phyloP scores from a whole-genome alignment of 2,797 vertebrate genomes.

The Helicolenus hilgendorfi region DNA sequence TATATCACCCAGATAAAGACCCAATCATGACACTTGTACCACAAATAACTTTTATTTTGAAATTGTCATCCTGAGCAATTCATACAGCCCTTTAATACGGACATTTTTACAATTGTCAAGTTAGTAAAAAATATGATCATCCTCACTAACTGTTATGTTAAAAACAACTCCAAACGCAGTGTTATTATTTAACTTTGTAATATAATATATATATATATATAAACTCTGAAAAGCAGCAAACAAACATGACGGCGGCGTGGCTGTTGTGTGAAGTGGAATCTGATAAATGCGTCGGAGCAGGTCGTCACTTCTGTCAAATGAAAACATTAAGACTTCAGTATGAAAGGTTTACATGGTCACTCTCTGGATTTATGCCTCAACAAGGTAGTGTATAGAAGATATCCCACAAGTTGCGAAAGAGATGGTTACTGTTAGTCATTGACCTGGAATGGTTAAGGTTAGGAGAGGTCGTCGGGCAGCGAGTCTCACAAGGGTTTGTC shows the following conservation, averaged over 20 bases:
- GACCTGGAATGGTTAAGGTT: too few species aligned
- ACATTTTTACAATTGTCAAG: slow-evolving; percentile 1
- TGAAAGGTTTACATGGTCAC: not conserved
- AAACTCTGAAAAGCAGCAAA: slow-evolving; percentile 3
- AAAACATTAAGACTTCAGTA: not conserved
- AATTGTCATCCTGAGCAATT: slow-evolving; percentile 49
- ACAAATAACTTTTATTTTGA: slow-evolving; percentile 72
- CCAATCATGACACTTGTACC: slow-evolving; percentile 2
- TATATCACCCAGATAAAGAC: not conserved
- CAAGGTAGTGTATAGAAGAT: not conserved
- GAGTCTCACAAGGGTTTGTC: too few species aligned
- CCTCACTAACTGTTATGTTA: not conserved
- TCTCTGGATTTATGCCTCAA: not conserved
- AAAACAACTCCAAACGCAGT: slow-evolving; percentile 1
- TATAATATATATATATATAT: not conserved
- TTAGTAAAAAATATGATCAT: slow-evolving; percentile 46
- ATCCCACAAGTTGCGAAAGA: too few species aligned
- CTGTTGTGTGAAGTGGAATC: not conserved
- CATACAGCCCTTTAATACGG: slow-evolving; percentile 41
- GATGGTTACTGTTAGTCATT: too few species aligned
- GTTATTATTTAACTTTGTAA: not conserved
- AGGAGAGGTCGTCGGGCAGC: too few species aligned
- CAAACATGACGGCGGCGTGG: not conserved
- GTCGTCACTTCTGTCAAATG: not conserved
- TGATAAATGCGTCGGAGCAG: not conserved